Percentiles rank a stretch among this genome's conserved stretches.
Evolutionary conservation across 2,113 vertebrate species (phyloP).

Genomic region (Laticauda colubrina): DNA sequence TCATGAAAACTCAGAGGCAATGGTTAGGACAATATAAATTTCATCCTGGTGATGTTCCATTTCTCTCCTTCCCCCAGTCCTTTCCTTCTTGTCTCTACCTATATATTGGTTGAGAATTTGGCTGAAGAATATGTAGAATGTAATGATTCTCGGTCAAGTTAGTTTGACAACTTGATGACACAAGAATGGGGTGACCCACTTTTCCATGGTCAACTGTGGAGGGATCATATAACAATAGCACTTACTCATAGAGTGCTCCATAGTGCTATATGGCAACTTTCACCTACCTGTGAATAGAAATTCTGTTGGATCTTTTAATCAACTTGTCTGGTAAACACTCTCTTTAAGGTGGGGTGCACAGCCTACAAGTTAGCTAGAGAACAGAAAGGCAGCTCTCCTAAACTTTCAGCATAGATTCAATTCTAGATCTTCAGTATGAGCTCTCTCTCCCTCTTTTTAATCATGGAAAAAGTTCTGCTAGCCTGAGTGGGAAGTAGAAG

Average conservation of each 20-base stretch:
- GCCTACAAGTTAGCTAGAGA: background rate
- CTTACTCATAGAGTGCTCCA: background rate
- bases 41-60: background rate
- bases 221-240: background rate
- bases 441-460: background rate
- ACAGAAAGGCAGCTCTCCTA: background rate
- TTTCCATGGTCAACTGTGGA: background rate
- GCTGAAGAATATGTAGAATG: background rate
- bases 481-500: background rate
- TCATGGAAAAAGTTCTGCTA: background rate
- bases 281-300: background rate
- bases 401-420: background rate
- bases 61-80: background rate
- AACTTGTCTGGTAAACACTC: background rate
- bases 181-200: background rate
- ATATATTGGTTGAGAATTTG: background rate
- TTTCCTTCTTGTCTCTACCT: background rate
- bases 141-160: background rate
- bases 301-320: background rate
- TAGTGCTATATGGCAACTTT: background rate
- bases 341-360: background rate
- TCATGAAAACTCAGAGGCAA: background rate
- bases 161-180: background rate
- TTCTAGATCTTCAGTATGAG: background rate
- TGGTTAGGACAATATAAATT: background rate